A percentile compares a stretch with the other conserved stretches of the same genome.
Conservation (phyloP, 2,888 invertebrate genomes). For the Strigamia maritima region DNA sequence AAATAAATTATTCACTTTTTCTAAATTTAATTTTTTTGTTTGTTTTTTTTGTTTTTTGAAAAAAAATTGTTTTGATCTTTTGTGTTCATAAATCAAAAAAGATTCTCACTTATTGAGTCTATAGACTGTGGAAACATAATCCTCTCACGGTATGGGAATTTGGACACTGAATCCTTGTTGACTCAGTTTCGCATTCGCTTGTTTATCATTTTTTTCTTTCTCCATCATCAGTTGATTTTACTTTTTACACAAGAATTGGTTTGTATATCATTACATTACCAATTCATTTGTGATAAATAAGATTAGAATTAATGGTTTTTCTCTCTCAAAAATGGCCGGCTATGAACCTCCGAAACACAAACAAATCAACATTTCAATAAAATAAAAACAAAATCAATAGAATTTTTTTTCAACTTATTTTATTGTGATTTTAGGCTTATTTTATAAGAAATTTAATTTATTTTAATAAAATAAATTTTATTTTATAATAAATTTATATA, state of each 20-base stretch:
- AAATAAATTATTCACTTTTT: neutral
- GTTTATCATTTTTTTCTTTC: neutral
- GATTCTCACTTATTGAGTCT: neutral
- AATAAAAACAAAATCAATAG: no score
- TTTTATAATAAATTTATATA: no score
- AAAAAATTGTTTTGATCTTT: neutral
- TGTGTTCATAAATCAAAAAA: neutral
- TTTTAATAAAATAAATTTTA: no score
- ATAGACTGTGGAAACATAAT: neutral
- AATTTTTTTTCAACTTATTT: no score
- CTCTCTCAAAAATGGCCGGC: neutral
- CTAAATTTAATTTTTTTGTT: neutral
- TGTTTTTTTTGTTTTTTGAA: neutral
- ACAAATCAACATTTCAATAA: no score
- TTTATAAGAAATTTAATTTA: no score
- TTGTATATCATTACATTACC: neutral
- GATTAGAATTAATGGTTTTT: neutral
- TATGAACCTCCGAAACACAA: no score
- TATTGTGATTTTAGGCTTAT: no score
- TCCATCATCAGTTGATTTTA: neutral
- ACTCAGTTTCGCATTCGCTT: neutral
- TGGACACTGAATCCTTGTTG: neutral
- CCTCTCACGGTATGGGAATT: neutral
- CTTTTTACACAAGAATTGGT: slow-evolving; percentile 8
- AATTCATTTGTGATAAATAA: slow-evolving; percentile 18